Evolutionary conservation across 1,140 invertebrate genomes (phyloP), one percentile per base, ranked within the genome.

Genomic region (Drosophila pseudoananassae): DNA sequence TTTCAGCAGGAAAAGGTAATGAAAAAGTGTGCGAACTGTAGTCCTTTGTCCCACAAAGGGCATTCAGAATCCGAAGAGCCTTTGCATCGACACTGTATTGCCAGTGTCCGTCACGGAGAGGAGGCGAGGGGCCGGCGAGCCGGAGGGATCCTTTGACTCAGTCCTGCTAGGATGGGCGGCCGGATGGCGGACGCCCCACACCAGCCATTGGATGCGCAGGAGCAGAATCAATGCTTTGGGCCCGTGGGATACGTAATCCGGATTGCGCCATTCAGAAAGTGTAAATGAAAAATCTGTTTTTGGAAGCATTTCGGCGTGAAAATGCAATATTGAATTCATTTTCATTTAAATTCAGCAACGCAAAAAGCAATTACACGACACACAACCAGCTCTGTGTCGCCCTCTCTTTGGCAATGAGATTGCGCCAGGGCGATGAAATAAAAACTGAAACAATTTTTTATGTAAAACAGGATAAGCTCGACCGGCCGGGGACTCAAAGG

Each of bases 221-320:
- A 84, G 63, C 83, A 59, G 81, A 89, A 89, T 89, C 84, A 89
- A 89, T 89, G 84, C 83, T 84, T 72, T 83, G 84, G 66, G 64
- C 84, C 84, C 84, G 84, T 89, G 80, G 85, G 85, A 87, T 79
- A 90, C 80, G 89, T 90, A 90, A 90, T 89, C 88, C 88, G 88
- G 88, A 90, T 90, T 90, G 85, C 80, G 65, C 88, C 88, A 90
- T 90, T 90, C 88, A 90, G 83, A 88, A 88, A 89, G 88, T 90
- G 88, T 84, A 90, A 90, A 90, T 90, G 88, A 90, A 90, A 90
- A 90, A 90, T 90, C 80, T 90, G 88, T 90, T 90, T 90, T 90
- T 90, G 88, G 88, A 88, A 78, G 88, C 88, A 90, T 90, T 90
- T 90, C 80, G 83, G 88, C 88, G 88, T 90, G 87, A 90, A 90